A percentile compares a stretch with the other conserved stretches of the same genome.
Conservation (phyloP, 2,113 vertebrate species). For the Semnornis frantzii region DNA sequence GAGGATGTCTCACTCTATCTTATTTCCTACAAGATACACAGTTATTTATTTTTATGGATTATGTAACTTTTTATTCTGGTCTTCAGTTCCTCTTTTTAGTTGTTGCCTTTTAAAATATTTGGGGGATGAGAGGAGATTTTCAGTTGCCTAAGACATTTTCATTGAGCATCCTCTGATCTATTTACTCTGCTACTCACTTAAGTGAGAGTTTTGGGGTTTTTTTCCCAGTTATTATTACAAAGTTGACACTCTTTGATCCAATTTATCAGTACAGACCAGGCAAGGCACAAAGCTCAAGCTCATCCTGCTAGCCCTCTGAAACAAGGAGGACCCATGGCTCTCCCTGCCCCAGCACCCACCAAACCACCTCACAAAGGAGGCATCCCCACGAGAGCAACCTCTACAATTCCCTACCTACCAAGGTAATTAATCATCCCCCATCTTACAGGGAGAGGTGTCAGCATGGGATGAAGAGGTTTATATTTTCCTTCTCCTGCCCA, state of each 20-base stretch:
- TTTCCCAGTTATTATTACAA: not conserved
- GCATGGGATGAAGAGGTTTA: not conserved
- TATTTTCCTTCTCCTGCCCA: not conserved
- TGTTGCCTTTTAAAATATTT: not conserved
- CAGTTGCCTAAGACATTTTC: not conserved
- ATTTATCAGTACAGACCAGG: not conserved
- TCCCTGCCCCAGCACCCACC: not conserved
- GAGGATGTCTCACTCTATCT: not conserved
- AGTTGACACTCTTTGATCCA: not conserved
- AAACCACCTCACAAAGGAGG: not conserved
- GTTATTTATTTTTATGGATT: not conserved
- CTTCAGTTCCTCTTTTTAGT: not conserved
- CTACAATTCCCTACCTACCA: fast-evolving
- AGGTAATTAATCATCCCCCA: fast-evolving
- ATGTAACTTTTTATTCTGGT: not conserved
- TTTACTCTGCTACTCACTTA: not conserved
- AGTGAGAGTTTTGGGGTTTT: not conserved
- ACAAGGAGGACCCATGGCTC: not conserved
- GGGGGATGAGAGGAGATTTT: not conserved
- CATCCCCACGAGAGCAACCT: not conserved
- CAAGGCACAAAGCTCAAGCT: not conserved
- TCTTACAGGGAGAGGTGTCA: not conserved
- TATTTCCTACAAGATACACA: not conserved
- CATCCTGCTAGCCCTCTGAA: not conserved
- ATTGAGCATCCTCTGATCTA: fast-evolving